Base-by-base conservation (phyloP, 2,888 invertebrate species). In the Diaperis boleti region DNA sequence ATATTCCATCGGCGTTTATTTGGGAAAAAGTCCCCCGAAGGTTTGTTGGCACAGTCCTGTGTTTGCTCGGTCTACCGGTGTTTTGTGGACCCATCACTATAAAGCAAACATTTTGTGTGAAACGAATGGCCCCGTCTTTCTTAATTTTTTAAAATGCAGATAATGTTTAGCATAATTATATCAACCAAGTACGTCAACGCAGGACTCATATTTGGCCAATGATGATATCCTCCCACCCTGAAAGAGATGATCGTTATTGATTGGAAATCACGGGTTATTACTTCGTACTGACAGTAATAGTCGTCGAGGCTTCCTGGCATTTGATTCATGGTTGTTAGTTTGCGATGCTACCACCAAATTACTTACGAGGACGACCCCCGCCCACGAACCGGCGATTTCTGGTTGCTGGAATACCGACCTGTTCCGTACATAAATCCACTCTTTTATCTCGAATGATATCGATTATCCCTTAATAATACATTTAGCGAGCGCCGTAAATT, bases 391-490 rank as follows among this genome's bases (percentile, higher is more conserved):
- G 59, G 3, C 6, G 31, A 49, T 47, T 59, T 59, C 59, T 11
- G 14, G 18, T 44, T 33, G 44, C 26, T 17, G 56, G 59, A 42
- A 42, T 13, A 50, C 17, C 42, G 10, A 42, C 29, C 50, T 10
- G 33, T 15, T 8, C 17, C 45, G 35, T 2, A 35, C 35, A 52
- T 54, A 54, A 52, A 61, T 61, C 47, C 44, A 33, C 42, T 31
- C 39, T 26, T 44, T 49, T 59, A 77, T 77, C 76, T 72, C 63
- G 68, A 74, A 72, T 75, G 75, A 76, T 77, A 78, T 78, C 78
- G 76, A 78, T 76, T 76, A 75, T 74, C 74, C 72, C 64, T 75
- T 78, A 78, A 78, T 78, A 77, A 77, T 72, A 78, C 75, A 77
- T 76, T 74, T 71, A 74, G 74, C 72, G 66, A 68, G 64, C 70